Evolutionary conservation across 2,113 vertebrate species (phyloP).

Genomic region (Phalacrocorax carbo): DNA sequence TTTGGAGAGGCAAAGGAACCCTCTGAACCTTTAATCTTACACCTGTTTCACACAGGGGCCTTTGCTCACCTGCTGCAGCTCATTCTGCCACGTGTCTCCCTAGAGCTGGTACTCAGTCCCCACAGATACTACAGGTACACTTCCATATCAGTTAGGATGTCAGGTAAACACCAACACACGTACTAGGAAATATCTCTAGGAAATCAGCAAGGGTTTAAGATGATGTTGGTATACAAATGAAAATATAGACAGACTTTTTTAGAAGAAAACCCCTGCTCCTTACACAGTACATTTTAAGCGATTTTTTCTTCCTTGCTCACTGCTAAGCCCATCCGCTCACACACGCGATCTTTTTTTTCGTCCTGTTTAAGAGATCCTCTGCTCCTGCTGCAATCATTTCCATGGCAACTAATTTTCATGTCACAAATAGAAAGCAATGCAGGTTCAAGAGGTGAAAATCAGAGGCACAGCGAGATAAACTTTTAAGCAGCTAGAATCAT

Average conservation of each 20-base stretch:
- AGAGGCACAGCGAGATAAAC: neutral
- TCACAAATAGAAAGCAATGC: conserved; percentile 19
- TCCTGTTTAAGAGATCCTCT: neutral
- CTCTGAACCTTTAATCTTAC: neutral
- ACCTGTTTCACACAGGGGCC: neutral
- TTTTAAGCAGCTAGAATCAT: neutral
- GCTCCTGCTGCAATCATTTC: conserved; percentile 38
- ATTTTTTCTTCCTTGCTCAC: neutral
- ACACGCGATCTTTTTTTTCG: neutral
- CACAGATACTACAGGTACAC: neutral
- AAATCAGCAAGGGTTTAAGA: neutral
- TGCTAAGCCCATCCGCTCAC: neutral
- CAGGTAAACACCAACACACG: neutral
- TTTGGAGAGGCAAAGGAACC: neutral
- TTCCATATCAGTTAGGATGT: neutral
- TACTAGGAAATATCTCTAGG: neutral
- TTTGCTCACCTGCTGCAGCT: neutral
- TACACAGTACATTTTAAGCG: neutral
- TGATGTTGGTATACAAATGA: neutral
- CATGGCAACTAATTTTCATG: conserved; percentile 59
- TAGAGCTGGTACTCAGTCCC: neutral
- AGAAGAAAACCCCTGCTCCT: neutral
- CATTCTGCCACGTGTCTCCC: fast-evolving
- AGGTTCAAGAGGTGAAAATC: conserved; percentile 32
- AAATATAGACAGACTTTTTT: neutral